phyloP scores from a whole-genome alignment of 2,797 vertebrate species.

The Falco concolor region DNA sequence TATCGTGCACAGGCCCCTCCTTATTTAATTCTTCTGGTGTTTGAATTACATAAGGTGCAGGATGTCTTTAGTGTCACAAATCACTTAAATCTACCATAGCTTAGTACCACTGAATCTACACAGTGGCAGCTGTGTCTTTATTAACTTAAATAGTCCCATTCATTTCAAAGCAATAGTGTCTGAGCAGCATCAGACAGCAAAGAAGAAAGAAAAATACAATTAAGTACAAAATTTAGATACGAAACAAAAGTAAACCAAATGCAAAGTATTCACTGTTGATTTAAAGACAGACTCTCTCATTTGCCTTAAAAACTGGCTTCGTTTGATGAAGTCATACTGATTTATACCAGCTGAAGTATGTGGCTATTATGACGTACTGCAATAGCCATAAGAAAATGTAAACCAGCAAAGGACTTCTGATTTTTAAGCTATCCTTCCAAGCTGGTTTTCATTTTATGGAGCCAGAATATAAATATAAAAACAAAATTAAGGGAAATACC shows the following conservation, averaged over 20 bases:
- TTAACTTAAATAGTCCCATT: background rate
- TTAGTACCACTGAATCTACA: background rate
- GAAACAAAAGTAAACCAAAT: background rate
- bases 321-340: background rate
- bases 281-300: background rate
- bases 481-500: conserved; percentile 28
- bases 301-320: background rate
- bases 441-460: conserved; percentile 21
- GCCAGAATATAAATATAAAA: conserved; percentile 46
- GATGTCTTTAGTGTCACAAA: conserved; percentile 16
- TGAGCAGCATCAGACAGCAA: background rate
- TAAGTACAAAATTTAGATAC: background rate
- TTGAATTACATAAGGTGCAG: conserved; percentile 55
- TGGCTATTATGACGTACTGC: background rate
- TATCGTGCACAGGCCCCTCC: conserved; percentile 65
- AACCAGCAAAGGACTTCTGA: background rate
- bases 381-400: background rate
- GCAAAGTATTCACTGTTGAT: background rate
- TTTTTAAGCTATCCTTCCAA: conserved; percentile 24
- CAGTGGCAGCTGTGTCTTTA: background rate
- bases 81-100: background rate
- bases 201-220: background rate
- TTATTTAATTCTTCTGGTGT: conserved; percentile 62
- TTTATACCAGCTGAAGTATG: background rate
- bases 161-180: background rate